Conservation (phyloP, 2,797 vertebrate genomes). For the Hephaestus fuliginosus region DNA sequence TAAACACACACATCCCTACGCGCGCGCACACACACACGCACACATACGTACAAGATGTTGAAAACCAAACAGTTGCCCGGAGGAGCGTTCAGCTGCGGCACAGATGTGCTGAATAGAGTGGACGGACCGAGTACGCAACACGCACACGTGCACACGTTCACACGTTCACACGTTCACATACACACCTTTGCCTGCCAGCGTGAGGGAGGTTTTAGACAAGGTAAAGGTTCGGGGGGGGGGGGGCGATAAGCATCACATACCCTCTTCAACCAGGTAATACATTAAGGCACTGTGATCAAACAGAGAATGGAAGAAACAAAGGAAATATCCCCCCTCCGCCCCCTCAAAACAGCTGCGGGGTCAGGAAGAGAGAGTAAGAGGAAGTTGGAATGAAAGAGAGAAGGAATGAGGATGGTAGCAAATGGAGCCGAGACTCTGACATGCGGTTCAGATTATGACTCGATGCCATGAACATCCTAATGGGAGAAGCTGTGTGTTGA, state of each 20-base stretch:
- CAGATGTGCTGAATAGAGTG: slow-evolving; percentile 84
- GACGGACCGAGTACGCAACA: slow-evolving; percentile 55
- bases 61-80: slow-evolving; percentile 79
- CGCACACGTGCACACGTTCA: slow-evolving; percentile 55
- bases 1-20: slow-evolving; percentile 51
- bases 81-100: slow-evolving; percentile 82
- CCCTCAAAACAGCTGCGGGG: slow-evolving; percentile 57
- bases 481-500: slow-evolving; percentile 51
- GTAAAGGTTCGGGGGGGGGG: slow-evolving; percentile 54
- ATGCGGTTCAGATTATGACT: slow-evolving; percentile 75
- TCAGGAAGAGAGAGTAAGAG: slow-evolving; percentile 64
- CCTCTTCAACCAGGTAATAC: slow-evolving; percentile 53
- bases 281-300: slow-evolving; percentile 56
- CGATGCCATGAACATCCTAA: slow-evolving; percentile 70
- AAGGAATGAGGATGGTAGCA: slow-evolving; percentile 66
- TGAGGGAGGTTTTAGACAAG: slow-evolving; percentile 46
- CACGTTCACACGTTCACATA: slow-evolving; percentile 52
- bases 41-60: slow-evolving; percentile 56
- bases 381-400: slow-evolving; percentile 69
- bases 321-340: slow-evolving; percentile 49
- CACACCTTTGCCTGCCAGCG: slow-evolving; percentile 39
- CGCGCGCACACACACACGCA: neutral
- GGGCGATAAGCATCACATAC: slow-evolving; percentile 47
- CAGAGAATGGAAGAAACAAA: slow-evolving; percentile 49
- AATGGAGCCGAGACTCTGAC: slow-evolving; percentile 63